phyloP scores from a whole-genome alignment of 2,113 vertebrate species.

The Carlito syrichta region DNA sequence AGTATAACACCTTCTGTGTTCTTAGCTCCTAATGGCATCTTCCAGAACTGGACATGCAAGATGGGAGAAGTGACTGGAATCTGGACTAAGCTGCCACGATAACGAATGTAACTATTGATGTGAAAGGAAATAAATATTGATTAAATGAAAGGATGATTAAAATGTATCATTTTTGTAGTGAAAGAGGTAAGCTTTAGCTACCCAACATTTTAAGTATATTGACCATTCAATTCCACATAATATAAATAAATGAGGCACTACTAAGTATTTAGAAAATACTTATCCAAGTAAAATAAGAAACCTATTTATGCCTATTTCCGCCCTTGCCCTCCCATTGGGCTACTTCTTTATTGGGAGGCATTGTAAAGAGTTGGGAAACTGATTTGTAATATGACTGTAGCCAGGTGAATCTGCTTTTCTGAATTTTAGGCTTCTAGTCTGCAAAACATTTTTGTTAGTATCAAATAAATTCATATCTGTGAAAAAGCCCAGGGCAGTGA shows the following conservation, averaged over 20 bases:
- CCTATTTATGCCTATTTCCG: not conserved
- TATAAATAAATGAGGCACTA: not conserved
- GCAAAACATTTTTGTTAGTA: not conserved
- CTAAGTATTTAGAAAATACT: not conserved
- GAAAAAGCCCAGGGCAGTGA: not conserved
- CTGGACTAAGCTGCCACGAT: not conserved
- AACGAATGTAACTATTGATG: not conserved
- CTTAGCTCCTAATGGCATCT: not conserved
- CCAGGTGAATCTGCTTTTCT: not conserved
- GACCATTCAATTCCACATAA: not conserved
- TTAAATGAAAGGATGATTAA: not conserved
- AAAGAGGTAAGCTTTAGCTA: not conserved
- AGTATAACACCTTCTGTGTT: not conserved
- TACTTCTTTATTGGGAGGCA: not conserved
- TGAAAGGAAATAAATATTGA: not conserved
- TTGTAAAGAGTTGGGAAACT: not conserved
- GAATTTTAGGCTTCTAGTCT: not conserved
- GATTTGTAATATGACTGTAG: not conserved
- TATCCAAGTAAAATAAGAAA: not conserved
- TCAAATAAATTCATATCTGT: not conserved
- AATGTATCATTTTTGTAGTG: not conserved
- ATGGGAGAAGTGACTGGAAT: not conserved
- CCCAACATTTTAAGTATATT: not conserved
- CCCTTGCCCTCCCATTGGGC: not conserved
- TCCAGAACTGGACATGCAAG: not conserved